A percentile compares a stretch with the other conserved stretches of the same genome.
Conservation (phyloP, 2,797 vertebrate species). For the Bradypodion ventrale region DNA sequence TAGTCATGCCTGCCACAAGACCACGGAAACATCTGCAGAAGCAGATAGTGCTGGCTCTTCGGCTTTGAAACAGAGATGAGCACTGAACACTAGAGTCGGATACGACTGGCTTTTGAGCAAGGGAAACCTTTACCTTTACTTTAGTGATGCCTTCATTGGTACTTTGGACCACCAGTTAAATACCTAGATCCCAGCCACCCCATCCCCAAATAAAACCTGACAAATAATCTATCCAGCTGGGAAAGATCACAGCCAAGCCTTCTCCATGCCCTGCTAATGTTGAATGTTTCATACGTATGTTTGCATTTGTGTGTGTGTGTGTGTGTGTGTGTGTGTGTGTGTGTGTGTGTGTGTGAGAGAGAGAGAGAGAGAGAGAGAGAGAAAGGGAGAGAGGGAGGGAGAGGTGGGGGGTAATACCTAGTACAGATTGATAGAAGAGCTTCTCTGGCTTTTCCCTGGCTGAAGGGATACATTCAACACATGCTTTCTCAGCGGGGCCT, state of each 20-base stretch:
- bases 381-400: no score
- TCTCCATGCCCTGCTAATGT: neutral
- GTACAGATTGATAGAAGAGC: neutral
- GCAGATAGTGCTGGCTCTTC: no score
- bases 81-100: no score
- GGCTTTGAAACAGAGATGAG: no score
- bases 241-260: neutral
- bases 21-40: no score
- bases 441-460: neutral
- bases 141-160: neutral
- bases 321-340: neutral
- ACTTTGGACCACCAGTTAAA: neutral
- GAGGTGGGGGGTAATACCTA: neutral
- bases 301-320: neutral
- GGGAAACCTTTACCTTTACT: no score
- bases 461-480: conserved; percentile 10
- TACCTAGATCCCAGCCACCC: no score
- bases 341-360: neutral
- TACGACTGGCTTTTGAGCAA: no score
- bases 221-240: neutral
- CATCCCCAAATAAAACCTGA: neutral
- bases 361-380: no score
- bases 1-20: no score
- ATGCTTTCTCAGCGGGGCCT: neutral
- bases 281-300: neutral